A percentile compares a stretch with the other conserved stretches of the same genome.
Conservation (phyloP, 2,797 vertebrate species). For the Danio albolineatus region DNA sequence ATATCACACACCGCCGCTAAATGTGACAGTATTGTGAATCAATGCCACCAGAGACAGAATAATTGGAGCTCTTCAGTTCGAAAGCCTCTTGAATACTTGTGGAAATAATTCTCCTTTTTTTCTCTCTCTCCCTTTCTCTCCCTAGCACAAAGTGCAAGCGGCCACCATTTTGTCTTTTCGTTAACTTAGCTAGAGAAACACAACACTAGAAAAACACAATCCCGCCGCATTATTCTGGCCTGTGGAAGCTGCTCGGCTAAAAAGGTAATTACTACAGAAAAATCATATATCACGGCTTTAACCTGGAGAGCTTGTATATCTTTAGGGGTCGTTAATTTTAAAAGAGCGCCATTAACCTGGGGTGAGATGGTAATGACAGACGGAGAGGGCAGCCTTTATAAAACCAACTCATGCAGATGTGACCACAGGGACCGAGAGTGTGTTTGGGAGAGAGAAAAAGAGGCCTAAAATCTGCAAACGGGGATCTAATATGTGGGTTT, state of each 20-base stretch:
- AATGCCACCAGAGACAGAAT: conserved; percentile 53
- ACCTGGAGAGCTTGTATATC: conserved; percentile 75
- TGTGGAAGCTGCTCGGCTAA: conserved; percentile 37
- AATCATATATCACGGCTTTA: conserved; percentile 69
- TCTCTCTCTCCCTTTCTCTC: no score
- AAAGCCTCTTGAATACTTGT: conserved; percentile 8
- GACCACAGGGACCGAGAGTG: conserved; percentile 61
- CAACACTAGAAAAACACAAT: conserved; percentile 56
- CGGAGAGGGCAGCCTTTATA: conserved; percentile 65
- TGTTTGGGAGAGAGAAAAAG: background rate
- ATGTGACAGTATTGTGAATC: conserved; percentile 53
- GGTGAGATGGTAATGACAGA: conserved; percentile 65
- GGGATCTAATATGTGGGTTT: no score
- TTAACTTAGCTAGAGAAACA: conserved; percentile 32
- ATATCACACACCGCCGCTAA: conserved; percentile 43
- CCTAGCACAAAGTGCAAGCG: no score
- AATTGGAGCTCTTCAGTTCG: conserved; percentile 56
- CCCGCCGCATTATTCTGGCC: conserved; percentile 42
- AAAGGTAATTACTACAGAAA: conserved; percentile 59
- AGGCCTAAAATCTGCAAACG: no score
- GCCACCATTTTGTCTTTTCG: conserved; percentile 27
- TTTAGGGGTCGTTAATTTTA: conserved; percentile 82
- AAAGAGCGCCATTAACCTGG: conserved; percentile 78
- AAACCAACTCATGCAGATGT: conserved; percentile 70
- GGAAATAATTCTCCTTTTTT: conserved; percentile 42